phyloP scores from a whole-genome alignment of 2,797 vertebrate species.

The Coranthus polyacanthus region DNA sequence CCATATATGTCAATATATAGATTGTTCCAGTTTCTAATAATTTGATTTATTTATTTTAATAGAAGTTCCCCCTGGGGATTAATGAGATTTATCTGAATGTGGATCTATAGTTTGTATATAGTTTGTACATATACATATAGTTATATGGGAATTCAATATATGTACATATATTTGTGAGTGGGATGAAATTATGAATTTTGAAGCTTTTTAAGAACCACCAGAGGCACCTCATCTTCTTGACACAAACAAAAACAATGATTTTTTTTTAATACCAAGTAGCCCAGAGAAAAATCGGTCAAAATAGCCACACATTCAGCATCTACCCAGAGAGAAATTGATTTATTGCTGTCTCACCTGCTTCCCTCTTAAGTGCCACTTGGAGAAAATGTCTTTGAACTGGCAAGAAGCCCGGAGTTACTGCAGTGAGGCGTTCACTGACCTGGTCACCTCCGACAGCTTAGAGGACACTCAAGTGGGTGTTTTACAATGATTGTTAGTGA shows the following conservation, averaged over 20 bases:
- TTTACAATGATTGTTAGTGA: slow-evolving; percentile 10
- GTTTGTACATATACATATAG: too few relatives aligned
- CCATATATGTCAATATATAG: too few relatives aligned
- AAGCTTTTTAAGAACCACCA: slow-evolving; percentile 6
- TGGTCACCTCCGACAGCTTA: slow-evolving; percentile 45
- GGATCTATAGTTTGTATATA: too few relatives aligned
- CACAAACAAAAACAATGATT: background rate
- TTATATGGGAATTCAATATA: too few relatives aligned
- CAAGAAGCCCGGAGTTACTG: slow-evolving; percentile 51
- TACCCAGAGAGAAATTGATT: background rate
- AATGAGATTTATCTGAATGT: too few relatives aligned
- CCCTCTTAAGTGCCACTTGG: slow-evolving; percentile 31
- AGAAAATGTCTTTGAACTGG: slow-evolving; percentile 55
- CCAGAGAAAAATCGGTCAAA: background rate
- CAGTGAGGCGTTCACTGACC: slow-evolving; percentile 57
- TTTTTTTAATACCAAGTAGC: background rate
- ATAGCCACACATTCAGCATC: background rate
- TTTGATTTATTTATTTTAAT: too few relatives aligned
- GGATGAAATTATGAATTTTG: too few relatives aligned
- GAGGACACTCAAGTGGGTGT: slow-evolving; percentile 19
- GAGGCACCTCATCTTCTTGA: background rate
- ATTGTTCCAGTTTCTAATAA: too few relatives aligned
- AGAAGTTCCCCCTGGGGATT: too few relatives aligned
- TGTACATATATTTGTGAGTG: slow-evolving; percentile 1
- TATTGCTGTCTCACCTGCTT: slow-evolving; percentile 10